Evolutionary conservation across 92 coral and sea anemone species (phyloP).

Genomic region (Nematostella vectensis): DNA sequence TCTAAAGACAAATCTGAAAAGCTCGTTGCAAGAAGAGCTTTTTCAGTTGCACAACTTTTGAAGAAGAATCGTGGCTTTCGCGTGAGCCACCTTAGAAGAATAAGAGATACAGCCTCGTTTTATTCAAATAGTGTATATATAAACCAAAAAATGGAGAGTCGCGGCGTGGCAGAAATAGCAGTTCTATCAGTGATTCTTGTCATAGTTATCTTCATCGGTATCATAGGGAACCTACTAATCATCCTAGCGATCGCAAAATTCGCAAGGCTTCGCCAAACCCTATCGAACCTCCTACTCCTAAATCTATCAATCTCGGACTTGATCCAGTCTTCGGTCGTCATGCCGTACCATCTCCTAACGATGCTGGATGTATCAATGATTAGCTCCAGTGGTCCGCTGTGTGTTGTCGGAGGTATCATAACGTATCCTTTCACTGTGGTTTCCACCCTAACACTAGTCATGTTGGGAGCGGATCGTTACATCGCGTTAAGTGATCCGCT

Average conservation of each 20-base stretch:
- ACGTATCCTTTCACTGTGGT: conserved; percentile 47
- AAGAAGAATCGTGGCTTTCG: too few relatives aligned
- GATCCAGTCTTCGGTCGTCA: conserved; percentile 21
- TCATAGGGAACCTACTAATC: conserved; percentile 42
- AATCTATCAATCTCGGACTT: conserved; percentile 49
- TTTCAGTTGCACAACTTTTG: too few relatives aligned
- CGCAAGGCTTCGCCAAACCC: conserved; percentile 42
- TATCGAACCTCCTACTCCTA: conserved; percentile 33
- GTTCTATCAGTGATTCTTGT: conserved; percentile 11
- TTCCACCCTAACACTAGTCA: conserved; percentile 49
- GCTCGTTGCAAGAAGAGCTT: too few relatives aligned
- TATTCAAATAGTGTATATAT: too few relatives aligned
- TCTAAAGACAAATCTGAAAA: too few relatives aligned
- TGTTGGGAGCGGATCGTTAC: conserved; percentile 54
- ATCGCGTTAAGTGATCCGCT: conserved; percentile 53
- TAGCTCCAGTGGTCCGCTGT: conserved; percentile 24
- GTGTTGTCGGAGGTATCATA: conserved; percentile 42
- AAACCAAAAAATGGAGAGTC: conserved; percentile 6
- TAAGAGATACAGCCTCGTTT: background rate
- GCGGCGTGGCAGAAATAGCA: conserved; percentile 6
- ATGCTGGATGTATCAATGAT: conserved; percentile 36
- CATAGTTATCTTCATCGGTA: conserved; percentile 34
- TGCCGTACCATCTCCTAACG: conserved; percentile 51
- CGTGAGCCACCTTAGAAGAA: too few relatives aligned
- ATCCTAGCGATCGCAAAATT: conserved; percentile 28